phyloP scores from a whole-genome alignment of 2,888 invertebrate genomes.

The Gastracanthus pulcherrimus region DNA sequence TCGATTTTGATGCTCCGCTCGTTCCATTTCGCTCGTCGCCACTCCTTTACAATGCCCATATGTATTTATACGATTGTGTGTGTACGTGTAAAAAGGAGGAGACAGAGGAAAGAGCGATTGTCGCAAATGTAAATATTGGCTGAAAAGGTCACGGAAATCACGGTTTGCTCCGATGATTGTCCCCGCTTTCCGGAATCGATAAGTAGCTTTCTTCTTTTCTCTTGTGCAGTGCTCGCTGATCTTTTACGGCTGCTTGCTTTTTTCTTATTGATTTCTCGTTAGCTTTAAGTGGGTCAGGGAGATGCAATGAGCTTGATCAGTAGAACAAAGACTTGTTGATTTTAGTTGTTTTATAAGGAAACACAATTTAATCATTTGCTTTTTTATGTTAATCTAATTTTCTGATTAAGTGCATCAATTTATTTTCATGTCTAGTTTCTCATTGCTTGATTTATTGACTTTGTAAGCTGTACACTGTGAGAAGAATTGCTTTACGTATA shows the following conservation, averaged over 20 bases:
- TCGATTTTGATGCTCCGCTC: neutral
- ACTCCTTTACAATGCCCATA: neutral
- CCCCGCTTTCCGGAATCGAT: constrained; percentile 15
- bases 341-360: neutral
- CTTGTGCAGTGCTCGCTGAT: neutral
- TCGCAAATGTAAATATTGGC: neutral
- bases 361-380: too few relatives aligned
- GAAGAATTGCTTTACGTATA: too few relatives aligned
- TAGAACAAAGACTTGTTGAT: constrained; percentile 6
- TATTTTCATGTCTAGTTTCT: too few relatives aligned
- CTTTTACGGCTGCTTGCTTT: neutral
- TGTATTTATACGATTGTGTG: neutral
- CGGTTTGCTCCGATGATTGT: neutral
- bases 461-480: too few relatives aligned
- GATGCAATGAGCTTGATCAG: neutral
- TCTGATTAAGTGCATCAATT: too few relatives aligned
- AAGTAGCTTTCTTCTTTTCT: constrained; percentile 23
- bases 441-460: too few relatives aligned
- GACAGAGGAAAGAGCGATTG: neutral
- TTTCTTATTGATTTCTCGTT: constrained; percentile 10
- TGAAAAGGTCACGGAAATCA: constrained; percentile 8
- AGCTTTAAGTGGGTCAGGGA: constrained; percentile 3
- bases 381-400: too few relatives aligned
- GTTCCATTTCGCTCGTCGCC: neutral
- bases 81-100: neutral